phyloP scores from a whole-genome alignment of 2,113 vertebrate species.

The Corydoras sp. region DNA sequence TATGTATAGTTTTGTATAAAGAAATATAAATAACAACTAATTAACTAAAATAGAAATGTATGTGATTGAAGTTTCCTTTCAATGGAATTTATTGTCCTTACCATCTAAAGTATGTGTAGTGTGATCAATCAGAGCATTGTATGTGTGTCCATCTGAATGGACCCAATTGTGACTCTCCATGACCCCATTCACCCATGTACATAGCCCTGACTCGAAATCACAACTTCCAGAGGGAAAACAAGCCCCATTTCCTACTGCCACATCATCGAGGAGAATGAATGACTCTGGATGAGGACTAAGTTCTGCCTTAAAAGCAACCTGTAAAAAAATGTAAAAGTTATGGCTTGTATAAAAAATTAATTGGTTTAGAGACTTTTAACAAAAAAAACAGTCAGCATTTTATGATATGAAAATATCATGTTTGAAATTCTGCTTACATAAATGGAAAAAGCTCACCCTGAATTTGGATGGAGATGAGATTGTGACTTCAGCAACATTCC shows the following conservation, averaged over 20 bases:
- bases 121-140: constrained; percentile 53
- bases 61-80: too few relatives aligned
- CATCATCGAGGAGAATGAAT: constrained; percentile 58
- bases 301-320: constrained; percentile 58
- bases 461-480: constrained; percentile 57
- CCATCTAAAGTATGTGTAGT: constrained; percentile 58
- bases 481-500: constrained; percentile 66
- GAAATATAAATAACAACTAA: too few relatives aligned
- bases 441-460: constrained; percentile 39
- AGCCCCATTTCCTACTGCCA: constrained; percentile 52
- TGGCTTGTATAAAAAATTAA: too few relatives aligned
- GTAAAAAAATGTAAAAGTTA: background rate
- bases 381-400: too few relatives aligned
- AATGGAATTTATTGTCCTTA: constrained; percentile 27
- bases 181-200: constrained; percentile 56
- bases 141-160: constrained; percentile 49
- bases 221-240: constrained; percentile 58
- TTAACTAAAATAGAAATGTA: too few relatives aligned
- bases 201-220: constrained; percentile 65
- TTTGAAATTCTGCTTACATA: background rate
- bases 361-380: too few relatives aligned
- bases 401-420: too few relatives aligned
- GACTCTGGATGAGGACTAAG: constrained; percentile 33
- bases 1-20: too few relatives aligned
- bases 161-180: constrained; percentile 55